phyloP scores from a whole-genome alignment of 2,888 invertebrate genomes.

The Helobdella robusta region DNA sequence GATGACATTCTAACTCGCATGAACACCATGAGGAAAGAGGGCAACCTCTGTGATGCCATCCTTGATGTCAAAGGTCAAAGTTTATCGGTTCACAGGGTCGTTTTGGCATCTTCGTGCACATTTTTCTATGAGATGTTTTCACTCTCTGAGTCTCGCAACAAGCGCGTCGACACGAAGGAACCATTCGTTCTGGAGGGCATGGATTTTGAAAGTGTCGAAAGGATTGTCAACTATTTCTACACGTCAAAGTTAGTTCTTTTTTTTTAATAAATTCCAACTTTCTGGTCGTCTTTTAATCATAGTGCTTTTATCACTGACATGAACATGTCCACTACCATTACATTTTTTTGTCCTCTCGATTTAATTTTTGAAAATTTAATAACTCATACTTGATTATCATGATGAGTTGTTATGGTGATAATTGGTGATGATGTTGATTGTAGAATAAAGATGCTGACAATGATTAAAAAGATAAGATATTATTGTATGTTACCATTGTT shows the following conservation, averaged over 20 bases:
- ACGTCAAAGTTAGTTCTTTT: slow-evolving; percentile 57
- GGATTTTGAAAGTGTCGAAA: slow-evolving; percentile 62
- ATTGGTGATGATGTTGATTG: too few relatives aligned
- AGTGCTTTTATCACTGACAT: too few relatives aligned
- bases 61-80: slow-evolving; percentile 67
- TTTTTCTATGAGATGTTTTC: slow-evolving; percentile 66
- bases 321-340: too few relatives aligned
- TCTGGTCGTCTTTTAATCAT: too few relatives aligned
- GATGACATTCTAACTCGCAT: slow-evolving; percentile 58
- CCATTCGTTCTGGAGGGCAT: slow-evolving; percentile 55
- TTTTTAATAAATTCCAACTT: too few relatives aligned
- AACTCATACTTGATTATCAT: too few relatives aligned
- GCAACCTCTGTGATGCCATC: slow-evolving; percentile 76
- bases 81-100: slow-evolving; percentile 67
- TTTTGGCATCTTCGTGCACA: slow-evolving; percentile 68
- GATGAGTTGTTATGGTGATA: too few relatives aligned
- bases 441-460: too few relatives aligned
- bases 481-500: too few relatives aligned
- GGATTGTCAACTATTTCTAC: slow-evolving; percentile 72
- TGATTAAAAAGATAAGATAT: too few relatives aligned
- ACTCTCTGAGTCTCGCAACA: slow-evolving; percentile 50
- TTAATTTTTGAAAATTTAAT: too few relatives aligned
- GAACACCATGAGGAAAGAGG: slow-evolving; percentile 70
- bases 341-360: too few relatives aligned
- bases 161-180: slow-evolving; percentile 48